Conservation (phyloP, 1,140 invertebrate species). For the Drosophila santomea region DNA sequence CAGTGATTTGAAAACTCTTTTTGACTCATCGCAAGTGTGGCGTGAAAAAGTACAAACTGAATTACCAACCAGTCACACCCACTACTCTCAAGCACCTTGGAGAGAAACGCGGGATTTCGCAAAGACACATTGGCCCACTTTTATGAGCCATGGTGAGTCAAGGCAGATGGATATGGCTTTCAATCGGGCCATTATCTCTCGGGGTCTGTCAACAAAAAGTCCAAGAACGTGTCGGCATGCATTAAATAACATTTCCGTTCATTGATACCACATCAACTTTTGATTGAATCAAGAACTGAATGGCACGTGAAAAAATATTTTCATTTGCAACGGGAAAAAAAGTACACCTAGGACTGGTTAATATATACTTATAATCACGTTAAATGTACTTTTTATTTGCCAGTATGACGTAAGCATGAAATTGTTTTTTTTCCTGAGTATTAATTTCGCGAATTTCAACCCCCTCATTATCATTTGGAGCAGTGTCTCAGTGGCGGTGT, state of each 20-base stretch:
- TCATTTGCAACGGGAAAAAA: no score
- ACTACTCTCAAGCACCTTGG: not conserved
- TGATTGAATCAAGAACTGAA: not conserved
- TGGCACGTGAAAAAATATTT: no score
- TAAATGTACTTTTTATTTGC: no score
- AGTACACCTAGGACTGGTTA: not conserved
- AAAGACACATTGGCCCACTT: conserved; percentile 6
- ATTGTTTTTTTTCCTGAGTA: not conserved
- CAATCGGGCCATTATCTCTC: conserved; percentile 22
- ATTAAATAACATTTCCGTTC: not conserved
- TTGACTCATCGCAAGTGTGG: conserved; percentile 18
- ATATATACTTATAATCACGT: not conserved
- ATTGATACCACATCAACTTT: not conserved
- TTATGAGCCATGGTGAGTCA: conserved; percentile 24
- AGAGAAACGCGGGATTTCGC: conserved; percentile 8
- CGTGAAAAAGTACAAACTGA: conserved; percentile 4
- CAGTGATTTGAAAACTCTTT: not conserved
- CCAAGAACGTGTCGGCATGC: conserved; percentile 13
- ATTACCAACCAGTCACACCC: conserved; percentile 16
- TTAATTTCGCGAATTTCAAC: not conserved
- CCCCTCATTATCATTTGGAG: conserved; percentile 25
- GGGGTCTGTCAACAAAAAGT: conserved; percentile 5
- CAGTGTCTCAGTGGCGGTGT: conserved; percentile 3
- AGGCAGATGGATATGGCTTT: conserved; percentile 4
- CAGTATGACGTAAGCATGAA: no score